Conservation (phyloP, 2,888 invertebrate species). For the Leptopterna dolabrata region DNA sequence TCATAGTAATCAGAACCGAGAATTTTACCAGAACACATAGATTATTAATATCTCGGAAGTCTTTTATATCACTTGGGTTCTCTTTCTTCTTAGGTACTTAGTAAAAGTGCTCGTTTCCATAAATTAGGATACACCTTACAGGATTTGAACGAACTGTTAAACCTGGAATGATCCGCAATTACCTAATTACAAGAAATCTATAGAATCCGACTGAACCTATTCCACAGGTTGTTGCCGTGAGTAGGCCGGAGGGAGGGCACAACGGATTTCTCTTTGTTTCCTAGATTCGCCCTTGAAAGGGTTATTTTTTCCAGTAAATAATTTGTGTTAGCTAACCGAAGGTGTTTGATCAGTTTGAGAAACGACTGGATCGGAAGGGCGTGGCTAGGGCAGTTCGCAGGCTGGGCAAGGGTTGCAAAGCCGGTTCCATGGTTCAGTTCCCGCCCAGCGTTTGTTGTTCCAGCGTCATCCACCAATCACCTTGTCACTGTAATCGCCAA, state of each 20-base stretch:
- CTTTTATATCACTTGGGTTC: too few species aligned
- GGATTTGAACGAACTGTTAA: too few species aligned
- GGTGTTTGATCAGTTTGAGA: not conserved
- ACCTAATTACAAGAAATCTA: too few species aligned
- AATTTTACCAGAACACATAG: too few species aligned
- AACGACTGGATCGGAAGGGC: not conserved
- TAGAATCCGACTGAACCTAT: too few species aligned
- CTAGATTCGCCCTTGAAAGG: not conserved
- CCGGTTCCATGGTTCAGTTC: conserved; percentile 31
- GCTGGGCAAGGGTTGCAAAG: conserved; percentile 6
- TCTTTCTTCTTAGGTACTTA: too few species aligned
- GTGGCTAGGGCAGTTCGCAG: not conserved
- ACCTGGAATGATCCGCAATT: too few species aligned
- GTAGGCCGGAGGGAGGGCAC: not conserved
- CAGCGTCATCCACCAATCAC: not conserved
- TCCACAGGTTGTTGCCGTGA: too few species aligned
- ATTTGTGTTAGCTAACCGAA: not conserved
- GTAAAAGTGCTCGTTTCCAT: too few species aligned
- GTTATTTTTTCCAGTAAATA: not conserved
- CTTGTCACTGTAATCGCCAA: not conserved
- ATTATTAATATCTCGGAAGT: too few species aligned
- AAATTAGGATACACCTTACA: too few species aligned
- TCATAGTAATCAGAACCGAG: too few species aligned
- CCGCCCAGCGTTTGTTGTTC: not conserved
- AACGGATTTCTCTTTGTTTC: not conserved